Conservation (phyloP, 2,888 invertebrate genomes). For the Andrena praecox region DNA sequence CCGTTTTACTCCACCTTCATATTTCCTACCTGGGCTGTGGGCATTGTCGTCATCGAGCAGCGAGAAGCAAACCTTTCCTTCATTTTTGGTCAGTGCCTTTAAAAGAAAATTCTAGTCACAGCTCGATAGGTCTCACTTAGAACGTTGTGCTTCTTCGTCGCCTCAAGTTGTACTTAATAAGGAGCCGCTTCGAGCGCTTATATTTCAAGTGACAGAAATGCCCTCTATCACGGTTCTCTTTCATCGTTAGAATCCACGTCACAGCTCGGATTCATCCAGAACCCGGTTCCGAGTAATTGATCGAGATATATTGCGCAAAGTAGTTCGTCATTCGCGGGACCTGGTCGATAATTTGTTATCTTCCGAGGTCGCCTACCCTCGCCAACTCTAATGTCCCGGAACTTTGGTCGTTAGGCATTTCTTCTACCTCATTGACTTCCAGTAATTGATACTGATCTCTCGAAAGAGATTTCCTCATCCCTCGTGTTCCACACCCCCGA, state of each 20-base stretch:
- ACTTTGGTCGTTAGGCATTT: slow-evolving; percentile 71
- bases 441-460: slow-evolving; percentile 69
- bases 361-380: slow-evolving; percentile 25
- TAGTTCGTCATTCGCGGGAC: slow-evolving; percentile 55
- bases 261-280: slow-evolving; percentile 10
- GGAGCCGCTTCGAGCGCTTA: background rate
- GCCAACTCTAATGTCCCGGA: slow-evolving; percentile 54
- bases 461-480: slow-evolving; percentile 32
- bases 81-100: background rate
- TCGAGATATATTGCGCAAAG: slow-evolving; percentile 45
- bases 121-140: background rate
- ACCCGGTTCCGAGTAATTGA: slow-evolving; percentile 48
- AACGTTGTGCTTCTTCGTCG: background rate
- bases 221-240: background rate
- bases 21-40: background rate
- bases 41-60: background rate
- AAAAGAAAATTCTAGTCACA: background rate
- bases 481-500: background rate
- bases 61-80: background rate
- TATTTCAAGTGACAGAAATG: background rate
- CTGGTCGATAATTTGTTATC: slow-evolving; percentile 69
- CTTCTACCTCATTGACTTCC: slow-evolving; percentile 68
- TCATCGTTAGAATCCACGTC: slow-evolving; percentile 21
- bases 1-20: background rate
- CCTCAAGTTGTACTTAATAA: slow-evolving; percentile 5